phyloP scores from a whole-genome alignment of 2,113 vertebrate genomes.

The Upupa epops region DNA sequence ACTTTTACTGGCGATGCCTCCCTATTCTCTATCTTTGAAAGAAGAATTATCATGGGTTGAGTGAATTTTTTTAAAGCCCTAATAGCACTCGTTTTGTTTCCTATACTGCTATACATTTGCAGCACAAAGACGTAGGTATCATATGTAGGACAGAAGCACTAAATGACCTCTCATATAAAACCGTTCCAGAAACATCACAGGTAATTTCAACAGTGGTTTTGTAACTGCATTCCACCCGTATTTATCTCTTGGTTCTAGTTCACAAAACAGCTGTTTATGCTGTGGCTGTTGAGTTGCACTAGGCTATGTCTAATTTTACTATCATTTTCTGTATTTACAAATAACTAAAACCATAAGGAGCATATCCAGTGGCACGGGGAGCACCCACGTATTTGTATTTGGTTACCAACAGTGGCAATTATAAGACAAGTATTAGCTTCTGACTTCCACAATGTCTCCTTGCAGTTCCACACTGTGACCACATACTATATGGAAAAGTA shows the following conservation, averaged over 20 bases:
- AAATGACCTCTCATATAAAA: background rate
- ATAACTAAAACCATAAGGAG: background rate
- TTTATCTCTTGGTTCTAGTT: background rate
- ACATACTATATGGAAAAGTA: background rate
- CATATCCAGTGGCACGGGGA: background rate
- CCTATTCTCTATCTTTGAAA: background rate
- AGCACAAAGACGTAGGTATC: background rate
- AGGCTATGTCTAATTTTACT: too few relatives aligned
- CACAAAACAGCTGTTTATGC: background rate
- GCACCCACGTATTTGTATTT: background rate
- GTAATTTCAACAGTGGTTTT: slow-evolving; percentile 13
- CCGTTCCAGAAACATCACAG: background rate
- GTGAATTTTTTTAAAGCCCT: background rate
- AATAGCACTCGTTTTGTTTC: background rate
- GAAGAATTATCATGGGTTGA: background rate
- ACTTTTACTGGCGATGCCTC: background rate
- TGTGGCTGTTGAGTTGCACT: background rate
- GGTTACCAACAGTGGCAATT: background rate
- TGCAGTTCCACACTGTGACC: background rate
- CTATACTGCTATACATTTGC: background rate
- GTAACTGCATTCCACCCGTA: background rate
- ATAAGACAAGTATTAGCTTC: background rate
- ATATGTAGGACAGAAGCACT: background rate
- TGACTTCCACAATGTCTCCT: background rate
- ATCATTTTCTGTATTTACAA: too few relatives aligned